phyloP scores from a whole-genome alignment of 2,888 invertebrate genomes.

The Eupithecia centaureata region DNA sequence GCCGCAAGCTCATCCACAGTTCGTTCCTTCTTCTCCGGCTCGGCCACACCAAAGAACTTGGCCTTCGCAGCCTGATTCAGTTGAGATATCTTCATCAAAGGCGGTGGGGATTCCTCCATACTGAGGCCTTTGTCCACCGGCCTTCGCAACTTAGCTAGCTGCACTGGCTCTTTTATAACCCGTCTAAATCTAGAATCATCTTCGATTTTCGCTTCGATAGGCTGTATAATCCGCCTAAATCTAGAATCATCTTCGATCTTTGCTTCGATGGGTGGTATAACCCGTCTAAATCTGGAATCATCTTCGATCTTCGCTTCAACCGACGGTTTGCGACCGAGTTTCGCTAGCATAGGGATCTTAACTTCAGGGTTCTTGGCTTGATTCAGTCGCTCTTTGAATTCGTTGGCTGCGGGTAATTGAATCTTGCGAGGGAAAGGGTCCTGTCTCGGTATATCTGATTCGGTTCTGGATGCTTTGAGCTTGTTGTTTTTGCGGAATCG shows the following conservation, averaged over 20 bases:
- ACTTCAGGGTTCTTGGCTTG: constrained; percentile 71
- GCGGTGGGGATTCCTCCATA: constrained; percentile 56
- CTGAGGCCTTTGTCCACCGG: constrained; percentile 59
- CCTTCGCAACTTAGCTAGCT: constrained; percentile 70
- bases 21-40: constrained; percentile 67
- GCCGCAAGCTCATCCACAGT: constrained; percentile 74
- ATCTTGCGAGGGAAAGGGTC: constrained; percentile 59
- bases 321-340: constrained; percentile 68
- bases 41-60: constrained; percentile 73
- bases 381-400: constrained; percentile 59
- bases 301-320: constrained; percentile 69
- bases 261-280: constrained; percentile 55
- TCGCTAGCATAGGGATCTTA: constrained; percentile 67
- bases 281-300: constrained; percentile 60
- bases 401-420: constrained; percentile 57
- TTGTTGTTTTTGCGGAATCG: constrained; percentile 76
- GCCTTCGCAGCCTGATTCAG: constrained; percentile 75
- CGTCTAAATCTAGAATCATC: constrained; percentile 63
- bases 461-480: constrained; percentile 74
- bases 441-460: constrained; percentile 71
- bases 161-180: constrained; percentile 72
- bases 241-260: constrained; percentile 71
- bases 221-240: constrained; percentile 57
- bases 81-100: constrained; percentile 68
- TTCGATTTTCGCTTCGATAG: constrained; percentile 60